These are phyloP conservation scores for Dasypus novemcinctus DNA, from an alignment of 2,113 vertebrate genomes.

Conservation along the genomic window DNA sequence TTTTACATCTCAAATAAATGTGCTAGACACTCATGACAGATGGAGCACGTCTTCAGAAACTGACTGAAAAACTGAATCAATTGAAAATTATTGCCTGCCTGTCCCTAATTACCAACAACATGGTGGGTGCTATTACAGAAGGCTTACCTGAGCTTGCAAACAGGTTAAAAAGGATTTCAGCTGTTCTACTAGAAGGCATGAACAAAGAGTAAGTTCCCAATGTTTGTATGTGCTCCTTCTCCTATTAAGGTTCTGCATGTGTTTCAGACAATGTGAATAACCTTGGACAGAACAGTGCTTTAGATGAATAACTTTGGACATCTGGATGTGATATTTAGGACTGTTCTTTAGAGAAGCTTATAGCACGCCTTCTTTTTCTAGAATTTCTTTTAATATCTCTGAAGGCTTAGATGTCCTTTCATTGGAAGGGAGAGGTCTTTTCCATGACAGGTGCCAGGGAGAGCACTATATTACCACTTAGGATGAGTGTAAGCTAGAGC, in stretches of 20 bases:
- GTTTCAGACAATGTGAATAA: background rate
- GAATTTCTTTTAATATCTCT: constrained; percentile 41
- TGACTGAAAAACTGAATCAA: constrained; percentile 89
- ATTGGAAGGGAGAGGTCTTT: constrained; percentile 16
- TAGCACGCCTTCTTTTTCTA: background rate
- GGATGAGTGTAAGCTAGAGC: background rate
- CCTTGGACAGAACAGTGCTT: background rate
- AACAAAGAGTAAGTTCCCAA: constrained; percentile 87
- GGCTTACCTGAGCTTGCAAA: constrained; percentile 87
- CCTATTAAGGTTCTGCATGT: background rate
- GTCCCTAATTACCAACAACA: constrained; percentile 91
- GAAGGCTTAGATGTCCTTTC: constrained; percentile 21
- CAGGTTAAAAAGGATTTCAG: constrained; percentile 89
- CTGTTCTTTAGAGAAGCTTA: background rate
- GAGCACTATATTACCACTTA: background rate
- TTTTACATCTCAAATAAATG: constrained; percentile 62
- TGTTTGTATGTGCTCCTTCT: background rate
- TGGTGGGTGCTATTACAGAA: constrained; percentile 86
- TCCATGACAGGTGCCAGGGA: background rate
- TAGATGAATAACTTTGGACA: background rate
- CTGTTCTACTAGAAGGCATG: constrained; percentile 92
- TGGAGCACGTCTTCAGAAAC: constrained; percentile 89
- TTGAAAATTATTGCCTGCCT: constrained; percentile 89
- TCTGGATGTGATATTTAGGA: background rate
- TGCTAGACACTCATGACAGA: constrained; percentile 92